Percentiles rank a stretch among this genome's conserved stretches.
Conservation (phyloP, 2,113 vertebrate species). For the Salvelinus fontinalis region DNA sequence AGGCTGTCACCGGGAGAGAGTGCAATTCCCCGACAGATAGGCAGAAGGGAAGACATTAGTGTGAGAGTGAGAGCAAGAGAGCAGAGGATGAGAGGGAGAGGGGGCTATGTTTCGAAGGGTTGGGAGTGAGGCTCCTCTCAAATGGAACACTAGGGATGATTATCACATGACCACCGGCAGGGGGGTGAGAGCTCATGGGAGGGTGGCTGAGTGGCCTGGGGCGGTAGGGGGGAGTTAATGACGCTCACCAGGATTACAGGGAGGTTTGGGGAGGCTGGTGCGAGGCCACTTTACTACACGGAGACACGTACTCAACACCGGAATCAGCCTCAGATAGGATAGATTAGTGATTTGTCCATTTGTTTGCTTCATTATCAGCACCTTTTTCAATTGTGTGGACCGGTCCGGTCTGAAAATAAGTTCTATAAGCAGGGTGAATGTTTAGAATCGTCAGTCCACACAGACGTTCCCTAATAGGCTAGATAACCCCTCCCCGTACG, state of each 20-base stretch:
- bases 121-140: slow-evolving; percentile 7
- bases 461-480: slow-evolving; percentile 59
- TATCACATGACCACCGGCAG: slow-evolving; percentile 46
- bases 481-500: slow-evolving; percentile 56
- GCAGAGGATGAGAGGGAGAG: slow-evolving; percentile 8
- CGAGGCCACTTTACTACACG: slow-evolving; percentile 54
- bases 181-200: not conserved
- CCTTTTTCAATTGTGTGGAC: slow-evolving; percentile 1
- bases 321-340: slow-evolving; percentile 36
- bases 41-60: slow-evolving; percentile 29
- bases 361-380: slow-evolving; percentile 32
- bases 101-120: not conserved
- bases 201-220: not conserved
- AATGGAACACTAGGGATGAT: slow-evolving; percentile 40
- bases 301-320: slow-evolving; percentile 35
- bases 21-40: slow-evolving; percentile 40
- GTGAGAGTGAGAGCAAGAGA: slow-evolving; percentile 17
- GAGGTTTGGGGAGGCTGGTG: slow-evolving; percentile 35
- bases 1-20: slow-evolving; percentile 53
- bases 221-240: slow-evolving; percentile 34
- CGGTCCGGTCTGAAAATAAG: not conserved
- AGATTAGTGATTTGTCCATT: slow-evolving; percentile 46
- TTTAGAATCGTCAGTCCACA: slow-evolving; percentile 45
- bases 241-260: slow-evolving; percentile 60
- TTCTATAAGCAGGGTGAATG: slow-evolving; percentile 13